phyloP scores from a whole-genome alignment of 2,888 invertebrate genomes.

The Agonopterix alstromeriana region DNA sequence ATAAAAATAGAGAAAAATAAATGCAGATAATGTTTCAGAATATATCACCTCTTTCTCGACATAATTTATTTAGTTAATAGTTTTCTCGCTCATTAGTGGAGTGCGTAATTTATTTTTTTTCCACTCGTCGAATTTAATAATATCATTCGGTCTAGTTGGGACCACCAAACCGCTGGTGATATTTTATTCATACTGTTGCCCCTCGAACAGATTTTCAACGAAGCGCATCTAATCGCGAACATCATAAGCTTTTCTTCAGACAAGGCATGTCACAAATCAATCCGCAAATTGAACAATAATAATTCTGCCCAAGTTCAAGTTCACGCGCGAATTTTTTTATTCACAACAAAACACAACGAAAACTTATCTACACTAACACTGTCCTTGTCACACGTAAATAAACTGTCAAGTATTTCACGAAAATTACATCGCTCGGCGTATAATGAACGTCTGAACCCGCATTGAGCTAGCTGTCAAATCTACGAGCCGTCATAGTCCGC shows the following conservation, averaged over 20 bases:
- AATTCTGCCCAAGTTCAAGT: conserved; percentile 46
- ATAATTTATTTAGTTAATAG: conserved; percentile 41
- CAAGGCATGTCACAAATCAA: conserved; percentile 63
- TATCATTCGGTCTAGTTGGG: conserved; percentile 44
- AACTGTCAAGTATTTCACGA: conserved; percentile 59
- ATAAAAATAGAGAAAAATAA: conserved; percentile 11
- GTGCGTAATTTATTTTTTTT: conserved; percentile 39
- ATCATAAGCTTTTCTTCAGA: conserved; percentile 59
- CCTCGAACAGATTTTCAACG: conserved; percentile 55
- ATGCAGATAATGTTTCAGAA: conserved; percentile 10
- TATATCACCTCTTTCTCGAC: conserved; percentile 48
- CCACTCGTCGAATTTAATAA: conserved; percentile 26
- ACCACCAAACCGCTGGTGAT: conserved; percentile 44
- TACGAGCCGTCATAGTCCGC: conserved; percentile 77
- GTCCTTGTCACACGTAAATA: conserved; percentile 48
- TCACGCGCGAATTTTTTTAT: conserved; percentile 46
- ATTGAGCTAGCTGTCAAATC: conserved; percentile 79
- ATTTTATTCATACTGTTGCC: conserved; percentile 63
- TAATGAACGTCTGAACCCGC: conserved; percentile 76
- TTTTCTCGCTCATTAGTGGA: conserved; percentile 27
- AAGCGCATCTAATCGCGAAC: conserved; percentile 64
- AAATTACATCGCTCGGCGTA: conserved; percentile 67
- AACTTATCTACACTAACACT: conserved; percentile 10
- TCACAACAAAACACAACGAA: conserved; percentile 9
- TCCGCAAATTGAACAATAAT: conserved; percentile 37